Conservation (phyloP, 2,888 invertebrate species). For the Sphinx pinastri region DNA sequence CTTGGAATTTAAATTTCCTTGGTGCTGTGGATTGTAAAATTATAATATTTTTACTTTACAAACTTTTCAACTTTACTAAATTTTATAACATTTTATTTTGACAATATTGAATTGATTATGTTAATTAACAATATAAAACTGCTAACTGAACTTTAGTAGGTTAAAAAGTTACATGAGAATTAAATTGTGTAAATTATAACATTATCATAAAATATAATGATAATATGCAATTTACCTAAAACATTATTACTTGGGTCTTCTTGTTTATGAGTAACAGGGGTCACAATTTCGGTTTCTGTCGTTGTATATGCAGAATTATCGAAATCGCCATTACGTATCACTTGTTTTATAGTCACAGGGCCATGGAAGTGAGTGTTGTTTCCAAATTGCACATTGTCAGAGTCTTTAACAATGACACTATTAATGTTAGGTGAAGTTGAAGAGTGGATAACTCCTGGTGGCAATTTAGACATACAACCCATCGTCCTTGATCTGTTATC, state of each 20-base stretch:
- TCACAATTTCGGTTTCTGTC: constrained; percentile 54
- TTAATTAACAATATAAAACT: too few species aligned
- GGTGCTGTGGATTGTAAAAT: constrained; percentile 20
- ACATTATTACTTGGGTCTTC: constrained; percentile 24
- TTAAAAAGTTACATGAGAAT: too few species aligned
- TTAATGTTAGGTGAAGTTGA: constrained; percentile 68
- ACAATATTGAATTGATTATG: not conserved
- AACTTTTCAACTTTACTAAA: not conserved
- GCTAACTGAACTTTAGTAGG: too few species aligned
- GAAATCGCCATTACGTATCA: constrained; percentile 76
- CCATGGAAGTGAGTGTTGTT: constrained; percentile 91
- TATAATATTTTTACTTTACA: not conserved
- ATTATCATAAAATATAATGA: not conserved
- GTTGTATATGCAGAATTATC: constrained; percentile 64
- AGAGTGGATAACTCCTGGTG: constrained; percentile 52
- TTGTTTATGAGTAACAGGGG: constrained; percentile 27
- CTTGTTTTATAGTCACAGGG: constrained; percentile 90
- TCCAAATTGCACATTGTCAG: constrained; percentile 89
- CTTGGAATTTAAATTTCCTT: constrained; percentile 44
- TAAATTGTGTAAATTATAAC: too few species aligned
- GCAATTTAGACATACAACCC: constrained; percentile 48
- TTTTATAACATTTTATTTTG: not conserved
- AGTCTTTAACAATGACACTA: constrained; percentile 86
- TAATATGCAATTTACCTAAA: not conserved
- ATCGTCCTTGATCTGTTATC: constrained; percentile 41